Base-by-base conservation (phyloP, 2,113 vertebrate species). In the Notothenia rossii region DNA sequence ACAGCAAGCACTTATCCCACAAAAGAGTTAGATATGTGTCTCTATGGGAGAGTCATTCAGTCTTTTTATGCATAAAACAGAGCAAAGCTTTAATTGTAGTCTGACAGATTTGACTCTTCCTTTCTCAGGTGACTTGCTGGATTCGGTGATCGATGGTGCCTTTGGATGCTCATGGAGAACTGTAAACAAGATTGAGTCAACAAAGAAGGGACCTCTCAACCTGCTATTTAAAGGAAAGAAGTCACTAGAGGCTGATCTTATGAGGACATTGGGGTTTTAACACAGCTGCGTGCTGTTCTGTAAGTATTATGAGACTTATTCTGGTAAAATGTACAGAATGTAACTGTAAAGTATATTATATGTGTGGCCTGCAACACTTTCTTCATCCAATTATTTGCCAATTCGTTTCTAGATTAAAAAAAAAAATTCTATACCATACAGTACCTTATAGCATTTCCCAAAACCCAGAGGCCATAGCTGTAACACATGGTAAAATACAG, bases 211-310 rank as follows among this genome's bases (percentile, higher is more conserved):
- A 50, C 62, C 22, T 12, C 60, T 80, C 29, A 14, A 12, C 64
- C 68, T n/a, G 7, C 63, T 29, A 48, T 72, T 10, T 72, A 6
- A 71, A 67, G 46, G 40, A 79, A 0, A 79, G n/a, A 58, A 10
- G 20, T 45, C 8, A 14, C 17, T 65, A 46, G n/a, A 67, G 29
- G 20, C 49, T 10, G 40, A 29, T 51, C 63, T 20, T 56, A 83
- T 81, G 80, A 83, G 74, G 67, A 46, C 43, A 3, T 56, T 25
- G 1, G 12, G 46, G 29, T 69, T 56, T 48, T 72, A 14, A 43
- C 53, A 50, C 70, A 67, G 60, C 77, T 61, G 61, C 22, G 51
- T 53, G 75, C 72, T 85, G 64, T 77, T 53, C 69, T 86, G 83
- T 82, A 71, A 84, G 83, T 84, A 71, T 53, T 14, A 6, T 29